Conservation (phyloP, 2,888 invertebrate genomes). For the Marasmarcha lunaedactyla region DNA sequence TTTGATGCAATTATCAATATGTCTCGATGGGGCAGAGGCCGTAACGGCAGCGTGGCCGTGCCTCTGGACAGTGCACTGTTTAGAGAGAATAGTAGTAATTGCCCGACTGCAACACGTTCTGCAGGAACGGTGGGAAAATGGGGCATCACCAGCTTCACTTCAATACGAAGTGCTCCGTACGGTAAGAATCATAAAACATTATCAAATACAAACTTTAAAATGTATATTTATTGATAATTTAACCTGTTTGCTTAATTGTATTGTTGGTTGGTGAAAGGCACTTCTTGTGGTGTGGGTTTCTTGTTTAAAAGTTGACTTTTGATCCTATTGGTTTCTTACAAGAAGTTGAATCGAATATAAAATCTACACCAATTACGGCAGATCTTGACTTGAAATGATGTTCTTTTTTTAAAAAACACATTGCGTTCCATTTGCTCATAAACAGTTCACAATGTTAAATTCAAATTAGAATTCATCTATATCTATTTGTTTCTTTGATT, state of each 20-base stretch:
- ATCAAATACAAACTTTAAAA: slow-evolving; percentile 25
- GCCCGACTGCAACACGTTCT: slow-evolving; percentile 88
- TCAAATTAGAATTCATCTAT: too few species aligned
- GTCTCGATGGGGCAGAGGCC: slow-evolving; percentile 75
- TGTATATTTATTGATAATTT: slow-evolving; percentile 1
- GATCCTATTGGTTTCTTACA: neutral
- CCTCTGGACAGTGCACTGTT: slow-evolving; percentile 74
- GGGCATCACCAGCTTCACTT: slow-evolving; percentile 94
- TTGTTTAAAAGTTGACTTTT: too few species aligned
- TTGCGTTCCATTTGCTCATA: too few species aligned
- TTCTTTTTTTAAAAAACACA: too few species aligned
- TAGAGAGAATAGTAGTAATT: slow-evolving; percentile 82
- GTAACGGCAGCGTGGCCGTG: slow-evolving; percentile 71
- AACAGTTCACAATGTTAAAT: too few species aligned
- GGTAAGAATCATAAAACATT: slow-evolving; percentile 69
- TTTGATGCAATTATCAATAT: slow-evolving; percentile 69
- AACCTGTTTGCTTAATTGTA: neutral
- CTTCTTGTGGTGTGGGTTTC: too few species aligned
- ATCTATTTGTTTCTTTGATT: slow-evolving; percentile 20
- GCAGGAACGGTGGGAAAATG: slow-evolving; percentile 94
- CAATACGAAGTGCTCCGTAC: slow-evolving; percentile 83
- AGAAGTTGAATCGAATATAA: too few species aligned
- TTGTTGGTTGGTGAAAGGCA: too few species aligned
- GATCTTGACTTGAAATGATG: too few species aligned
- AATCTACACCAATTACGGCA: too few species aligned